A percentile compares a stretch with the other conserved stretches of the same genome.
Conservation (phyloP, 2,888 invertebrate species). For the Noctua comes region DNA sequence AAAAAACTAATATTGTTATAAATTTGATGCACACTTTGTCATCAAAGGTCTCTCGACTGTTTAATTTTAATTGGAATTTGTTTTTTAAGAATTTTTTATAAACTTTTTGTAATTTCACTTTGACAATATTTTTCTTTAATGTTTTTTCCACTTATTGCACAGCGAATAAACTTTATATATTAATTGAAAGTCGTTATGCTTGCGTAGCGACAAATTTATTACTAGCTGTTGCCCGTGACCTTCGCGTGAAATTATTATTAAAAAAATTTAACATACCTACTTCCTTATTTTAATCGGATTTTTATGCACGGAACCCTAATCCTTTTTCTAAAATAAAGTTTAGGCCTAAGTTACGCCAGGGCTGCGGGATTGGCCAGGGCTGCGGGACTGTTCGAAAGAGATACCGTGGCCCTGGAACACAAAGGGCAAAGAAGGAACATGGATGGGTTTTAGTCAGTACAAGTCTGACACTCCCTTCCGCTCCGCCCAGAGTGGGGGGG, state of each 20-base stretch:
- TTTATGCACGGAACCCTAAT: background rate
- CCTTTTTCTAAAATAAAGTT: background rate
- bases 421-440: no score
- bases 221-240: background rate
- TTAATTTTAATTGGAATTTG: conserved; percentile 24
- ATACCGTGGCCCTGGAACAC: no score
- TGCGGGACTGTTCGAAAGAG: no score
- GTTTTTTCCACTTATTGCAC: background rate
- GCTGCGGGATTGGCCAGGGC: no score
- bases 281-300: background rate
- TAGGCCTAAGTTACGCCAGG: background rate
- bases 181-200: background rate
- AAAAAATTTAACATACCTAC: no score
- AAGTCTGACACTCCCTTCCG: no score
- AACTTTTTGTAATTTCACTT: conserved; percentile 7
- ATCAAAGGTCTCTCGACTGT: conserved; percentile 19
- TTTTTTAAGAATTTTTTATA: conserved; percentile 10
- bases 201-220: background rate
- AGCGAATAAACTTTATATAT: conserved; percentile 6
- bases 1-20: conserved; percentile 22
- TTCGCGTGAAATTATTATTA: no score
- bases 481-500: no score
- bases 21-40: conserved; percentile 27
- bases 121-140: conserved; percentile 1
- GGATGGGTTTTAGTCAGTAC: no score